Conservation (phyloP, 2,113 vertebrate genomes). For the Xyliphius kryptos region DNA sequence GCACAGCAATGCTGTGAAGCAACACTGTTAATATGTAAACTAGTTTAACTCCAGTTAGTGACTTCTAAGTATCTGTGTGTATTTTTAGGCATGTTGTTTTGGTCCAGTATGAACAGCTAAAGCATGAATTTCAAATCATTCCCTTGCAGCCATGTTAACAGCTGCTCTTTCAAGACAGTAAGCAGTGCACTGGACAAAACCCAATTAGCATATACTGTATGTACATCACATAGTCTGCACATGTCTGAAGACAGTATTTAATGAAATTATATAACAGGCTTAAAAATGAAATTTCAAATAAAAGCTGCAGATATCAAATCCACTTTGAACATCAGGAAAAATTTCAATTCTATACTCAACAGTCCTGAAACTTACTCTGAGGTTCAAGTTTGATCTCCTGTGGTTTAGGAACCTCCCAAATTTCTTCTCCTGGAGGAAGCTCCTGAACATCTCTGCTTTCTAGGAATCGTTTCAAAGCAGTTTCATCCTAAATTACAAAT, state of each 20-base stretch:
- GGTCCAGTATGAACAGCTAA: not conserved
- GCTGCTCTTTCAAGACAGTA: conserved; percentile 56
- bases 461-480: conserved; percentile 52
- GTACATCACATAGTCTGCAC: conserved; percentile 5
- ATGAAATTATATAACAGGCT: conserved; percentile 1
- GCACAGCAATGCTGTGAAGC: not conserved
- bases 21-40: not conserved
- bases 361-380: conserved; percentile 22
- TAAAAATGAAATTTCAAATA: conserved; percentile 13
- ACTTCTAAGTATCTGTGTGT: conserved; percentile 23
- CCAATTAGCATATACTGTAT: conserved; percentile 55
- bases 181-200: conserved; percentile 47
- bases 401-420: conserved; percentile 65
- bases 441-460: conserved; percentile 53
- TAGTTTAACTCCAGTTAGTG: too few species aligned
- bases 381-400: conserved; percentile 36
- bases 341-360: not conserved
- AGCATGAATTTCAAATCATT: conserved; percentile 16
- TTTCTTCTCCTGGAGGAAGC: conserved; percentile 55
- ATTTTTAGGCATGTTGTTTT: conserved; percentile 9
- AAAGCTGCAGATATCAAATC: not conserved
- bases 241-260: too few species aligned
- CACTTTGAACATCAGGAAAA: not conserved
- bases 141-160: conserved; percentile 49
- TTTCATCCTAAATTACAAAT: conserved; percentile 46